Evolutionary conservation across 2,888 invertebrate species (phyloP).

Genomic region (Ellobium chinense): DNA sequence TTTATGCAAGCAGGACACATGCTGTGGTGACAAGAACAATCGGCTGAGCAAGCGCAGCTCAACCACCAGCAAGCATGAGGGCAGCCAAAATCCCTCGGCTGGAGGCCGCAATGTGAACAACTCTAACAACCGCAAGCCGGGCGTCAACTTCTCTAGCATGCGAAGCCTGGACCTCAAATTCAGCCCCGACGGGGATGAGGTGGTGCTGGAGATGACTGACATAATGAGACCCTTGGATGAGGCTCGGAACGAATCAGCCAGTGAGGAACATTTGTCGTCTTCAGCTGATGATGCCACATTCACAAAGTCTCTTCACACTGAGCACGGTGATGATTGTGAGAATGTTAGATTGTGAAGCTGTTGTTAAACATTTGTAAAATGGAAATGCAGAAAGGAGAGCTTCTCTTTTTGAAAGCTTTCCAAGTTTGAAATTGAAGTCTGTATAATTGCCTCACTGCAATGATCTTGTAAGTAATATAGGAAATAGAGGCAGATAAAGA

Average conservation of each 20-base stretch:
- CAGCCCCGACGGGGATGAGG: constrained; percentile 45
- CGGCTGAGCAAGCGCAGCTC: neutral
- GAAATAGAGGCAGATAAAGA: too few species aligned
- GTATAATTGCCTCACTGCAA: too few species aligned
- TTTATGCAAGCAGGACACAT: constrained; percentile 71
- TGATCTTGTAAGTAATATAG: too few species aligned
- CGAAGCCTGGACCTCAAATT: constrained; percentile 37
- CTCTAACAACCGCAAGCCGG: neutral
- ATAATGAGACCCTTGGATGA: neutral
- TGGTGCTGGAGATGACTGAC: constrained; percentile 40
- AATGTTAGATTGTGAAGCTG: too few species aligned
- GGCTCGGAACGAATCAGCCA: neutral
- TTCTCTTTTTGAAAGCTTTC: too few species aligned
- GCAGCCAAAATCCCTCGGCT: neutral
- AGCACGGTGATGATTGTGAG: too few species aligned
- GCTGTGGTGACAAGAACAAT: constrained; percentile 60
- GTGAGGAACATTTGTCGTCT: neutral
- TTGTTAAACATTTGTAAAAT: too few species aligned
- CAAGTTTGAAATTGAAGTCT: too few species aligned
- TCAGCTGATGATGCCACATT: neutral
- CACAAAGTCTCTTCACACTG: too few species aligned
- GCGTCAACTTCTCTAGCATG: constrained; percentile 5
- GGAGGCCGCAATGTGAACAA: neutral
- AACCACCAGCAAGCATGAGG: neutral
- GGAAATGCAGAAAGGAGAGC: too few species aligned